Base-by-base conservation (phyloP, 1,140 invertebrate genomes). In the Micrasema longulum region DNA sequence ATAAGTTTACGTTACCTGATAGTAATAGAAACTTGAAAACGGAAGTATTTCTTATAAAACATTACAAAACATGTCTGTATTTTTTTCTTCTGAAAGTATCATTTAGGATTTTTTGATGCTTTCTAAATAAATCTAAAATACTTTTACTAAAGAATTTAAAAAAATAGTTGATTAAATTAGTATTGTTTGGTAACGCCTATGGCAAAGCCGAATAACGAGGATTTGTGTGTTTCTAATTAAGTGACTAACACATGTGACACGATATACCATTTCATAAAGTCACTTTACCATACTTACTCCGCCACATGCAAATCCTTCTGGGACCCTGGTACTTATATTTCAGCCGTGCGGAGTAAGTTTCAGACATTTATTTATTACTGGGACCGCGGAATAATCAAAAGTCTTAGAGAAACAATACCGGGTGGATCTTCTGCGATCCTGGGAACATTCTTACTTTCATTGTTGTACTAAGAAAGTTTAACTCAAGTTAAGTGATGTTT, bases 201-300 rank as follows among this genome's bases (percentile, higher is more conserved):
- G 60, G 7, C 0, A 12, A n/a, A 36, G 20, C 14, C 11, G 36
- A 52, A 14, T 47, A 66, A 71, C 63, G 69, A 57, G 66, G 70
- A 75, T 75, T 75, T 75, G 73, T 75, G 70, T 72, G 70, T 72
- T 75, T 75, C 69, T 75, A 75, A 75, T 75, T 75, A 75, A 75
- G 73, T 72, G 70, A 72, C 69, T 72, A 69, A 62, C 73, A 72
- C 73, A 75, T 75, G 73, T 75, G 73, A 72, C 73, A 72, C 52
- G 22, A 66, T 23, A 26, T 31, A 35, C 35, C 72, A 52, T 74
- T 75, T 71, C 69, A 69, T 64, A 69, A 43, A 69, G 73, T 71
- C 63, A 72, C 65, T 55, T 62, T 67, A 71, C 69, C 63, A 57
- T 47, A 62, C 52, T 64, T 57, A 64, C 16, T 64, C 43, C 22